phyloP scores from a whole-genome alignment of 2,797 vertebrate genomes.

The Capromys pilorides region DNA sequence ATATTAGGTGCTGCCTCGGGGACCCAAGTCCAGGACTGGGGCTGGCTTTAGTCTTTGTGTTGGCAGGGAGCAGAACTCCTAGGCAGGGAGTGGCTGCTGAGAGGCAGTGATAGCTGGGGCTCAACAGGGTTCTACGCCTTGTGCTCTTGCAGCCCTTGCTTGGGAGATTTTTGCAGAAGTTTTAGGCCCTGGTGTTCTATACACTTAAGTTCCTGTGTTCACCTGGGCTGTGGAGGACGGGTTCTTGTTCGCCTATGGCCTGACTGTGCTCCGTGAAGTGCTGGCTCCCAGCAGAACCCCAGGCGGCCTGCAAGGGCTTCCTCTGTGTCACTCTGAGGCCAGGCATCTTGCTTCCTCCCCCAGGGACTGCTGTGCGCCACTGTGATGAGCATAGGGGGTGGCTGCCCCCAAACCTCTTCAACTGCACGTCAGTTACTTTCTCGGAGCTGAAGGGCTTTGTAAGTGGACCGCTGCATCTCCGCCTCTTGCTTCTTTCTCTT shows the following conservation, averaged over 20 bases:
- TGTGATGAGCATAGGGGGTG: slow-evolving; percentile 97
- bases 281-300: background rate
- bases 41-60: background rate
- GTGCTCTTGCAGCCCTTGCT: background rate
- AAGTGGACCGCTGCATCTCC: slow-evolving; percentile 67
- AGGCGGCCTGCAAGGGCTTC: background rate
- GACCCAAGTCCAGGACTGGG: background rate
- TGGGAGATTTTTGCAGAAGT: background rate
- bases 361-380: slow-evolving; percentile 95
- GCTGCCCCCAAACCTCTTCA: slow-evolving; percentile 96
- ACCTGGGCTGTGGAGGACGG: background rate
- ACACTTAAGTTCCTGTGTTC: background rate
- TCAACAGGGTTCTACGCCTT: accelerated
- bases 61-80: background rate
- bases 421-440: slow-evolving; percentile 94
- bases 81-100: background rate
- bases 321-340: background rate
- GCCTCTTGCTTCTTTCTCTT: background rate
- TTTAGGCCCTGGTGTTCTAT: background rate
- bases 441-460: slow-evolving; percentile 91
- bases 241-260: background rate
- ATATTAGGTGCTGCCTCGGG: background rate
- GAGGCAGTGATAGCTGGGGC: accelerated
- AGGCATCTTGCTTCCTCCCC: slow-evolving; percentile 8
- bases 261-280: background rate